A percentile compares a stretch with the other conserved stretches of the same genome.
These are phyloP conservation scores for Parus major DNA, from an alignment of 2,113 vertebrate genomes.

Conservation along the genomic window DNA sequence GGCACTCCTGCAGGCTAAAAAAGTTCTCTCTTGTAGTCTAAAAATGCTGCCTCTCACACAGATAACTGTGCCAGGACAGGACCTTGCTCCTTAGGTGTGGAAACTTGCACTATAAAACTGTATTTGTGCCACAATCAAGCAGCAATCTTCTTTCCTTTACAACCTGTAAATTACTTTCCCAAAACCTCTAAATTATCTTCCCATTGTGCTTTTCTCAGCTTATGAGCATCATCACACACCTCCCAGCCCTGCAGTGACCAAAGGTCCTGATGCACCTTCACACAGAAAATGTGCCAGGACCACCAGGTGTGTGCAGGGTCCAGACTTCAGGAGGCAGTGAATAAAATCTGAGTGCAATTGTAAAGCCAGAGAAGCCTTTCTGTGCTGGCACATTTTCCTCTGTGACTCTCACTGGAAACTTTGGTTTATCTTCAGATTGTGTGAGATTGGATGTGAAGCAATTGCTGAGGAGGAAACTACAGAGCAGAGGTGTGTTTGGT, in stretches of 20 bases:
- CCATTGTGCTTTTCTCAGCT: neutral
- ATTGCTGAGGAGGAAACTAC: no score
- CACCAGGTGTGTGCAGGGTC: neutral
- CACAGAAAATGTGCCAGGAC: neutral
- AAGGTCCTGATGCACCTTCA: neutral
- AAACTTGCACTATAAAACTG: neutral
- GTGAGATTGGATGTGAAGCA: neutral
- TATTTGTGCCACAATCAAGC: neutral
- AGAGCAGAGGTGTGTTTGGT: neutral
- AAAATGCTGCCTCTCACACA: neutral
- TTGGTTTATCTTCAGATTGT: neutral
- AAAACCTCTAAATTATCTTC: neutral
- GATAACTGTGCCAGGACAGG: neutral
- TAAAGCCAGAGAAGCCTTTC: neutral
- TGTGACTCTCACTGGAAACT: neutral
- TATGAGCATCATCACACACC: neutral
- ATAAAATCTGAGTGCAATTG: neutral
- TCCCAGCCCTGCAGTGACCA: neutral
- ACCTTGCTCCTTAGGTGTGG: neutral
- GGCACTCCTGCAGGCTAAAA: neutral
- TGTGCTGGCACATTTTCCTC: neutral
- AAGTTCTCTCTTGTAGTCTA: neutral
- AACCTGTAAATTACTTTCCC: neutral
- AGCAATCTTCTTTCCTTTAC: neutral
- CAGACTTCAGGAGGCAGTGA: neutral